Percentiles rank a stretch among this genome's conserved stretches.
phyloP scores from a whole-genome alignment of 1,140 invertebrate genomes.

The Tribolium castaneum region DNA sequence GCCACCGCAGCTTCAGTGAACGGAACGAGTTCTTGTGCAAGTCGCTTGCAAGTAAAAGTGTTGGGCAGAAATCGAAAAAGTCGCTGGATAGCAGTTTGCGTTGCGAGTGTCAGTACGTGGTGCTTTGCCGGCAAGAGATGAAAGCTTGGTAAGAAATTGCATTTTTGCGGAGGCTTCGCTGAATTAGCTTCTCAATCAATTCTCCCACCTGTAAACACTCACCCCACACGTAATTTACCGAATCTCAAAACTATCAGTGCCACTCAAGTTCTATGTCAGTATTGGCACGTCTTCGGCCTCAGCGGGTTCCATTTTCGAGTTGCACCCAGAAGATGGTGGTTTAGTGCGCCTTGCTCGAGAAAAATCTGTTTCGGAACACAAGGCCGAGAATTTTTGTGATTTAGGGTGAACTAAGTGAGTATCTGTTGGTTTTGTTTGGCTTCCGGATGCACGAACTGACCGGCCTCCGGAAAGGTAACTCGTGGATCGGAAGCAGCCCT shows the following conservation, averaged over 20 bases:
- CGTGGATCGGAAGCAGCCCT: neutral
- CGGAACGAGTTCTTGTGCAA: constrained; percentile 24
- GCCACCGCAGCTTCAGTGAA: neutral
- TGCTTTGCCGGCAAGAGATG: neutral
- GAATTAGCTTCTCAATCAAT: neutral
- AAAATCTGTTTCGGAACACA: neutral
- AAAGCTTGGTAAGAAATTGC: neutral
- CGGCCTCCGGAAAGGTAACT: no score
- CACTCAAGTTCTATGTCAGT: constrained; percentile 39
- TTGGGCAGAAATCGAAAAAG: neutral
- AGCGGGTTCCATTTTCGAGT: neutral
- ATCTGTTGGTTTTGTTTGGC: neutral
- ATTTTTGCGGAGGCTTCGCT: neutral
- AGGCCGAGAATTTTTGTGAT: neutral
- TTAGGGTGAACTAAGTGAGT: neutral
- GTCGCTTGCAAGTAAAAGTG: constrained; percentile 10
- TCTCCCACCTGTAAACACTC: constrained; percentile 5
- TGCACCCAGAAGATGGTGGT: constrained; percentile 9
- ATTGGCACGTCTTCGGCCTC: neutral
- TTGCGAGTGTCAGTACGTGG: neutral
- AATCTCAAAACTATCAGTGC: constrained; percentile 6
- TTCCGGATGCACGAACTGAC: no score
- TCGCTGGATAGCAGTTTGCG: constrained; percentile 2
- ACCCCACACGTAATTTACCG: constrained; percentile 25
- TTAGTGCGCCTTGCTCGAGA: neutral